These are phyloP conservation scores for Castor canadensis DNA, from an alignment of 2,113 vertebrate species.

Conservation along the genomic window DNA sequence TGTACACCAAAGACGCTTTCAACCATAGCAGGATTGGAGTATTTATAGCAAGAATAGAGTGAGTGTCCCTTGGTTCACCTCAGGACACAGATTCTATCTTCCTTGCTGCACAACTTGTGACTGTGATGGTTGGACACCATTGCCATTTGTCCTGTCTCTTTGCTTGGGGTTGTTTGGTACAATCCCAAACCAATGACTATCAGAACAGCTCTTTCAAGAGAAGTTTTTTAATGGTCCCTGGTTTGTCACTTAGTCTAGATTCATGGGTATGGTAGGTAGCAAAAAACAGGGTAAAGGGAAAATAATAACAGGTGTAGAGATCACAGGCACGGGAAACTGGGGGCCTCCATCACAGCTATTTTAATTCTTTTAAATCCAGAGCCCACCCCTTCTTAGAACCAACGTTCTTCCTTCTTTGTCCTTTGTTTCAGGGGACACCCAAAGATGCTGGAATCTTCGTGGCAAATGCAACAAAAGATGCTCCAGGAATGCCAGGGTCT, in stretches of 20 bases:
- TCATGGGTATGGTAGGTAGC: neutral
- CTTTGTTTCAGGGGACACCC: slow-evolving; percentile 43
- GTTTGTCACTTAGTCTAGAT: neutral
- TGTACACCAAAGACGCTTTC: neutral
- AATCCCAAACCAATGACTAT: neutral
- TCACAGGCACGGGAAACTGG: neutral
- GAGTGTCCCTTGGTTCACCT: neutral
- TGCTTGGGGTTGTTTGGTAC: neutral
- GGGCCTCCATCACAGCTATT: neutral
- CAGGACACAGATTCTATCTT: neutral
- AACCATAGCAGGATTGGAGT: neutral
- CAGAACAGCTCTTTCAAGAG: neutral
- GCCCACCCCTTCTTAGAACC: neutral
- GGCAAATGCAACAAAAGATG: slow-evolving; percentile 64
- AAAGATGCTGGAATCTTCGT: slow-evolving; percentile 72
- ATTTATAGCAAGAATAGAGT: neutral
- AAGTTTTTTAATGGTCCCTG: neutral
- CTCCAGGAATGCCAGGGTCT: slow-evolving; percentile 51
- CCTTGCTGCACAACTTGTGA: neutral
- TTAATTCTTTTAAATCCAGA: neutral
- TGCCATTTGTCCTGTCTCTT: neutral
- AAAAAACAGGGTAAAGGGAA: neutral
- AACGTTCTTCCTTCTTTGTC: neutral
- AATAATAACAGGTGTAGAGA: neutral
- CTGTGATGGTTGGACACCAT: neutral